Conservation (phyloP, 2,797 vertebrate genomes). For the Acanthurus lineatus region DNA sequence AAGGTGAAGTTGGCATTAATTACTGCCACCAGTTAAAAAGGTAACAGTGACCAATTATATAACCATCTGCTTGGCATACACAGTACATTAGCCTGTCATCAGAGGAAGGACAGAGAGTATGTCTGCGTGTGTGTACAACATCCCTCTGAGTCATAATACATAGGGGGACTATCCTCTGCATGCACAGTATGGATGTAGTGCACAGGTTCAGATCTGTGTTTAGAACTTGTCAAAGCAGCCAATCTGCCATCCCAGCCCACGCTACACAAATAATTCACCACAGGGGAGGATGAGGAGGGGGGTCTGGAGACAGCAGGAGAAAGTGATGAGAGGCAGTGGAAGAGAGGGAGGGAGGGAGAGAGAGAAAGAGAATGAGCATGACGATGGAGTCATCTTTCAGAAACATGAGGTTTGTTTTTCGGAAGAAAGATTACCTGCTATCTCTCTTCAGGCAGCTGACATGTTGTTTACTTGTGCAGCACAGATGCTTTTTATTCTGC, state of each 20-base stretch:
- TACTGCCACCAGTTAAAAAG: slow-evolving; percentile 61
- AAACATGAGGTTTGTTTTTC: slow-evolving; percentile 47
- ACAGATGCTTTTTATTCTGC: neutral
- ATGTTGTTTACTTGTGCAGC: slow-evolving; percentile 42
- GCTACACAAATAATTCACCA: slow-evolving; percentile 53
- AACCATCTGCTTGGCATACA: slow-evolving; percentile 61
- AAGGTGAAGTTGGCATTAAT: slow-evolving; percentile 63
- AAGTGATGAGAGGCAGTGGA: slow-evolving; percentile 37
- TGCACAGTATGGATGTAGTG: slow-evolving; percentile 30
- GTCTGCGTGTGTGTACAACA: slow-evolving; percentile 19
- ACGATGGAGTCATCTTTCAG: slow-evolving; percentile 42
- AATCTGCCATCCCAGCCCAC: slow-evolving; percentile 47
- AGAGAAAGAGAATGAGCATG: neutral
- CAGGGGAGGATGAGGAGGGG: slow-evolving; percentile 26
- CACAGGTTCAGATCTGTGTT: slow-evolving; percentile 46
- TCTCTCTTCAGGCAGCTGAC: slow-evolving; percentile 22
- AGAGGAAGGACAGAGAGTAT: slow-evolving; percentile 14
- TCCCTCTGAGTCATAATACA: slow-evolving; percentile 30
- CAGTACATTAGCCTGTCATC: slow-evolving; percentile 50
- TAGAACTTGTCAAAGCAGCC: slow-evolving; percentile 62
- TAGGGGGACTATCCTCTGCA: slow-evolving; percentile 3
- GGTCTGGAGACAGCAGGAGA: slow-evolving; percentile 27
- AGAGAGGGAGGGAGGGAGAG: neutral
- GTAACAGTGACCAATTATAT: slow-evolving; percentile 70
- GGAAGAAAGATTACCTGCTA: slow-evolving; percentile 42